Evolutionary conservation across 2,113 vertebrate species (phyloP).

Genomic region (Myrmecobius fasciatus): DNA sequence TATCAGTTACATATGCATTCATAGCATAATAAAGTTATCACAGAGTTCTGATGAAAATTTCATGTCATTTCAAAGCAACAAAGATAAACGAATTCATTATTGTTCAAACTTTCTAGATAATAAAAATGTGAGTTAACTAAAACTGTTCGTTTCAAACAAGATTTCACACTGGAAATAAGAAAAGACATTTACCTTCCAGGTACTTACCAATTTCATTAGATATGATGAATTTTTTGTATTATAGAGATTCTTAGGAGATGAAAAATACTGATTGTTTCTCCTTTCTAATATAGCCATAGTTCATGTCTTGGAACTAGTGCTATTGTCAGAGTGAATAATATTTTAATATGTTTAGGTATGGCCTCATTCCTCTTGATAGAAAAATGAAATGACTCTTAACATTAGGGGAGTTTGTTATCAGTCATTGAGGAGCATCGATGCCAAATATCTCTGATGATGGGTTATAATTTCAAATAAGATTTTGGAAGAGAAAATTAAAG

Average conservation of each 20-base stretch:
- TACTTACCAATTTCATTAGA: slow-evolving; percentile 85
- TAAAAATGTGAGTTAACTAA: slow-evolving; percentile 68
- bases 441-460: slow-evolving; percentile 71
- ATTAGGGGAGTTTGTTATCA: slow-evolving; percentile 81
- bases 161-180: slow-evolving; percentile 78
- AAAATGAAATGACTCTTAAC: slow-evolving; percentile 83
- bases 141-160: slow-evolving; percentile 79
- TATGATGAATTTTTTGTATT: slow-evolving; percentile 82
- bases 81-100: slow-evolving; percentile 60
- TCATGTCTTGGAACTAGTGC: slow-evolving; percentile 84
- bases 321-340: slow-evolving; percentile 88
- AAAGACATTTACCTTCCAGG: slow-evolving; percentile 82
- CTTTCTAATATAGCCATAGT: slow-evolving; percentile 84
- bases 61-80: slow-evolving; percentile 41
- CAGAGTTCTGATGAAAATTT: slow-evolving; percentile 64
- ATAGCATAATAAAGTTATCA: slow-evolving; percentile 12
- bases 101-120: slow-evolving; percentile 71
- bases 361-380: slow-evolving; percentile 80
- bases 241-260: slow-evolving; percentile 83
- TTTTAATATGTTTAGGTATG: slow-evolving; percentile 86
- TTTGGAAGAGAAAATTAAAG: slow-evolving; percentile 67
- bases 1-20: slow-evolving; percentile 25
- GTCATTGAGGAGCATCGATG: slow-evolving; percentile 76
- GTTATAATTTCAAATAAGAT: slow-evolving; percentile 69
- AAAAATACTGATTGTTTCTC: slow-evolving; percentile 84